Base-by-base conservation (phyloP, 1,140 invertebrate species). In the Trachelipus rathkii region DNA sequence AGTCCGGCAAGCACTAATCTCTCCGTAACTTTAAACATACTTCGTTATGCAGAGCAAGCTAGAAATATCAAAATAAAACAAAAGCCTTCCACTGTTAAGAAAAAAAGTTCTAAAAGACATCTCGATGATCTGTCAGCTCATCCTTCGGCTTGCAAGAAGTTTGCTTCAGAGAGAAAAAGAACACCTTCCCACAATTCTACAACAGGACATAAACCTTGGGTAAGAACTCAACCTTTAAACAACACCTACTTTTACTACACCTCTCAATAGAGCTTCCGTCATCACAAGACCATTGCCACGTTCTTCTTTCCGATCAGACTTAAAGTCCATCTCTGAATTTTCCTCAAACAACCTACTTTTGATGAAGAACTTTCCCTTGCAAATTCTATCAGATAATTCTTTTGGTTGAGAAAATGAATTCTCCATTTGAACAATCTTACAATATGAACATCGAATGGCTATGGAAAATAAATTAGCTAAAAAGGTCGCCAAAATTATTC, bases 11-110 rank as follows among this genome's bases (percentile, higher is more conserved):
- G 93, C 84, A 91, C 91, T 71, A 95, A 96, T n/a, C n/a, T 85
- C 85, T 92, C 95, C 72, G 95, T 97, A 85, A 94, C 94, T 0
- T 83, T 96, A 0, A 95, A 92, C 73, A 95, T 95, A 0, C 84
- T 97, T 15, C 88, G 94, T 23, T 96, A 96, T 86, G 95, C 95
- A 0, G 93, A 96, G 83, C 88, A 94, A 44, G 94, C 95, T 0
- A 87, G 91, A 10, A 91, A 92, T 83, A 96, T 97, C 44, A 95
- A 95, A 79, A 96, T 96, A 83, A 95, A 95, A 82, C 94, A 94
- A 0, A 89, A 95, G 10, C 23, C 60, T 0, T 78, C 77, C 8
- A 75, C 77, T 69, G 53, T 78, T 19, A 78, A 78, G 77, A 33
- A 33, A 6, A 33, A 6, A 33, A 33, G 6, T 33, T 33, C 33